Conservation (phyloP, 1,140 invertebrate genomes). For the Neodiprion pinetum region DNA sequence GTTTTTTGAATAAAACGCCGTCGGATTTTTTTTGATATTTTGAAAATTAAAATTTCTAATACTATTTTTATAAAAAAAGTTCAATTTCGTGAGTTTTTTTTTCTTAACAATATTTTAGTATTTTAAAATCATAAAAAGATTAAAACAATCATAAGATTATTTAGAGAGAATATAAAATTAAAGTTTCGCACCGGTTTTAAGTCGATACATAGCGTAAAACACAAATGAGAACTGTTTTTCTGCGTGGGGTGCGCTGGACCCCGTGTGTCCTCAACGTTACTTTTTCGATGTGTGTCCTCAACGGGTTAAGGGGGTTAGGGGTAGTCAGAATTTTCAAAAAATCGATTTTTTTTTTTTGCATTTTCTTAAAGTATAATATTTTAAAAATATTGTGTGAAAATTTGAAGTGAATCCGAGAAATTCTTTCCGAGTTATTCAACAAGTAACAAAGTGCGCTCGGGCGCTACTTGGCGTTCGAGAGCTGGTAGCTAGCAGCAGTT, state of each 20-base stretch:
- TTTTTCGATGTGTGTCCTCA: too few relatives aligned
- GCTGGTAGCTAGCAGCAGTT: not conserved
- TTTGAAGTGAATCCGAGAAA: slow-evolving; percentile 6
- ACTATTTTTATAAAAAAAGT: slow-evolving; percentile 19
- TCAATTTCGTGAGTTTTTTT: slow-evolving; percentile 21
- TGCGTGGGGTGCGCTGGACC: too few relatives aligned
- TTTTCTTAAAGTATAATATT: slow-evolving; percentile 12
- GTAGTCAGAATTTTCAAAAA: slow-evolving; percentile 6
- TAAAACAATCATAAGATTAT: too few relatives aligned
- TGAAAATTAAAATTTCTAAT: slow-evolving; percentile 12
- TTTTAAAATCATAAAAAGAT: too few relatives aligned
- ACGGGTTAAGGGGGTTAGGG: not conserved
- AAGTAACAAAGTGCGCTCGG: not conserved
- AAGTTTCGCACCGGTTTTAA: too few relatives aligned
- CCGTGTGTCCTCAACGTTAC: too few relatives aligned
- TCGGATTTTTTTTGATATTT: slow-evolving; percentile 17
- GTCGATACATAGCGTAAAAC: too few relatives aligned
- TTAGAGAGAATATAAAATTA: too few relatives aligned
- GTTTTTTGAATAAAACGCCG: slow-evolving; percentile 16
- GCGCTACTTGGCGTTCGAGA: not conserved
- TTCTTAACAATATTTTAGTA: slow-evolving; percentile 7
- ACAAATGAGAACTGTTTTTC: too few relatives aligned
- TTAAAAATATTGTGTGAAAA: slow-evolving; percentile 15
- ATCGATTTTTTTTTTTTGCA: slow-evolving; percentile 18
- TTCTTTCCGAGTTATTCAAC: not conserved